Evolutionary conservation across 2,113 vertebrate genomes (phyloP).

Genomic region (Callipepla squamata): DNA sequence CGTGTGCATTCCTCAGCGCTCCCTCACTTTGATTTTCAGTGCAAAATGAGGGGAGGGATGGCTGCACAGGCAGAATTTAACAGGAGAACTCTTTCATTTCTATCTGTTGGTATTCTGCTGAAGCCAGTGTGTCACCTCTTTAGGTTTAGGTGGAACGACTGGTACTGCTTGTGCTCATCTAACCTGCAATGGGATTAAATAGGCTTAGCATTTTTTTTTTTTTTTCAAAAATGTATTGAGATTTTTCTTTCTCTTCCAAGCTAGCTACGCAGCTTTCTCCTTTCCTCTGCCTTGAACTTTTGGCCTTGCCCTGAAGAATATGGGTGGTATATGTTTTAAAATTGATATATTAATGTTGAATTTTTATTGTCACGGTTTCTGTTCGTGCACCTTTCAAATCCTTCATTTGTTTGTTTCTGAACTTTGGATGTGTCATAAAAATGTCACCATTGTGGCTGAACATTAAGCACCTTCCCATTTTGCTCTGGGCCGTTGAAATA

Average conservation of each 20-base stretch:
- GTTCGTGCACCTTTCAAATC: constrained; percentile 83
- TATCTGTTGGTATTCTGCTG: neutral
- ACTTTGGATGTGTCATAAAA: constrained; percentile 90
- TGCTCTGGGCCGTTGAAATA: constrained; percentile 86
- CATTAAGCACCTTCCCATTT: constrained; percentile 92
- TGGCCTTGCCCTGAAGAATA: constrained; percentile 76
- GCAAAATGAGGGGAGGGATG: neutral
- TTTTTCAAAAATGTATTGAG: neutral
- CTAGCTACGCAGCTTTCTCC: neutral
- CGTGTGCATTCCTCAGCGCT: neutral
- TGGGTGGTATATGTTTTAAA: constrained; percentile 85
- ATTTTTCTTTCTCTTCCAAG: neutral
- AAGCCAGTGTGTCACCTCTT: neutral
- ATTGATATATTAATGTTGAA: constrained; percentile 85
- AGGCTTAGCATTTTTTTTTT: neutral
- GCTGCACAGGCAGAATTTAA: neutral
- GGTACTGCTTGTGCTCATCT: neutral
- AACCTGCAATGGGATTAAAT: neutral
- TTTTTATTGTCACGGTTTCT: constrained; percentile 86
- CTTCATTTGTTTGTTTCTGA: constrained; percentile 86
- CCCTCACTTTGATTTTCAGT: neutral
- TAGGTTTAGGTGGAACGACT: neutral
- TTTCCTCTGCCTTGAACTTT: constrained; percentile 75
- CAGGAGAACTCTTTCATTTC: neutral
- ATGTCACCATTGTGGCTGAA: constrained; percentile 95